Evolutionary conservation across 2,113 vertebrate species (phyloP), one percentile per base, ranked within the genome.

Genomic region (Natator depressus): DNA sequence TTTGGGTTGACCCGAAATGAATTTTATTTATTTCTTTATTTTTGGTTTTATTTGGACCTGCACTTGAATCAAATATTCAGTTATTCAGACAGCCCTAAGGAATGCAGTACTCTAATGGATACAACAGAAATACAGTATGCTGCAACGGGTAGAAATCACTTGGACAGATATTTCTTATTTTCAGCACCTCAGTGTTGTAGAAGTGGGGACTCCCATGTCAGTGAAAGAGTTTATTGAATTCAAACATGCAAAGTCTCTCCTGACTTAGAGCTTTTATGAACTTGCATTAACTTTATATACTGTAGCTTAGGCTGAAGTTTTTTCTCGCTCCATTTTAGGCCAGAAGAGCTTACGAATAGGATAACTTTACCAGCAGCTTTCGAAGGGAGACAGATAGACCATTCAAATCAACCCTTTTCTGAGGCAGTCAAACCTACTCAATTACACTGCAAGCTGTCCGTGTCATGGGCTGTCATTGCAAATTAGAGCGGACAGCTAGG

Each of bases 401-500:
- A 85, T 93, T 96, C 57, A 55, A 85, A 72, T 50, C 84, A 95
- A n/a, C 20, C 87, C 83, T 93, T 96, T 95, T 90, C 0, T 1
- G 78, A 82, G 83, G 78, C 79, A 62, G 82, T 86, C 89, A 92
- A 59, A 97, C 55, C 83, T 76, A 85, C 82, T 95, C 93, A 93
- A 80, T 91, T 96, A 51, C 84, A 31, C 42, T 1, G 47, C 79
- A 90, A 72, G 88, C 38, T 29, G 90, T 31, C 83, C 89, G 82
- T 80, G 83, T 96, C 96, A 72, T 17, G 72, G 69, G 80, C 94
- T 84, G 49, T 97, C 96, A 42, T 22, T 82, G 96, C 92, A 97
- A 97, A 98, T 98, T 88, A 93, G 93, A 98, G 90, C 93, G 92
- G 96, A 97, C 96, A 98, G 96, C 96, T 97, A 91, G 97, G 98